Percentiles rank a stretch among this genome's conserved stretches.
These are phyloP conservation scores for Drosophila murphyi DNA, from an alignment of 1,140 invertebrate genomes.

Conservation along the genomic window DNA sequence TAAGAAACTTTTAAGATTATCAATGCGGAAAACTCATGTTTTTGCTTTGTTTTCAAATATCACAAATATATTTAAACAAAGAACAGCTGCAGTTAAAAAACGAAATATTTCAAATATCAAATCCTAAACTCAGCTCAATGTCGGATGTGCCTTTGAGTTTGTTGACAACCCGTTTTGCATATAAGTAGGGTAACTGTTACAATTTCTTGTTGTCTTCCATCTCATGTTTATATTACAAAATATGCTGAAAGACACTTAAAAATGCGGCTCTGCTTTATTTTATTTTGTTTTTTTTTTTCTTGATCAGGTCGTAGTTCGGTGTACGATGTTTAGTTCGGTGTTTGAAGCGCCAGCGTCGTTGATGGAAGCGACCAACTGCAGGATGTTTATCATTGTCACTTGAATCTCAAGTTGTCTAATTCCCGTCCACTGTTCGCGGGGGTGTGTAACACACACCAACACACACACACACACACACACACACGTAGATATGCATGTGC, in stretches of 20 bases:
- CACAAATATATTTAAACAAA: no score
- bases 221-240: slow-evolving; percentile 7
- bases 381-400: slow-evolving; percentile 78
- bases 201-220: not conserved
- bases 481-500: not conserved
- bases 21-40: no score
- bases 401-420: slow-evolving; percentile 63
- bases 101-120: no score
- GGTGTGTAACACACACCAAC: slow-evolving; percentile 30
- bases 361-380: slow-evolving; percentile 68
- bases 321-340: slow-evolving; percentile 20
- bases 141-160: not conserved
- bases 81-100: no score
- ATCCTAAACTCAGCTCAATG: not conserved
- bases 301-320: slow-evolving; percentile 7
- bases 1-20: no score
- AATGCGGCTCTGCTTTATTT: slow-evolving; percentile 16
- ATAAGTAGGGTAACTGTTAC: not conserved
- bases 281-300: slow-evolving; percentile 4
- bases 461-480: slow-evolving; percentile 12
- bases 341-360: slow-evolving; percentile 48
- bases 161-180: slow-evolving; percentile 15
- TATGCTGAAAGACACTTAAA: slow-evolving; percentile 65
- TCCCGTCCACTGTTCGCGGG: slow-evolving; percentile 52
- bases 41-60: no score